Base-by-base conservation (phyloP, 2,797 vertebrate species). In the Scolopax rusticola region DNA sequence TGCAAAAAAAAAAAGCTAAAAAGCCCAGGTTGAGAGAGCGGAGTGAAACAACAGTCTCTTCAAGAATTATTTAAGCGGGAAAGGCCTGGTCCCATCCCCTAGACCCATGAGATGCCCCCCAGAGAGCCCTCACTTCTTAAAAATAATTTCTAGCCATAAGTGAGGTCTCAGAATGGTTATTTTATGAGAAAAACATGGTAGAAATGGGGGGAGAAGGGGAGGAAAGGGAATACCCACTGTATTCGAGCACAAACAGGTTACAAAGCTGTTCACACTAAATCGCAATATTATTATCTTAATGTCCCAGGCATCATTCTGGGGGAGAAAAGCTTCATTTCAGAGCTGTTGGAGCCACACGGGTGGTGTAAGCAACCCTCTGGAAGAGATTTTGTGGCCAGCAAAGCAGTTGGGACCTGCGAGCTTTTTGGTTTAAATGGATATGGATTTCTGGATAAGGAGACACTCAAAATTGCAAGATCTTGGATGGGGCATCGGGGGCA, bases 121-220 rank as follows among this genome's bases (percentile, higher is more conserved):
- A 28, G 61, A 93, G 78, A 89, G 40, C 28, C 18, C 65, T 94
- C 8, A 0, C 5, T 91, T 70, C 61, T 93, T 83, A 73, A 90
- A 93, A 94, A 69, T 85, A 43, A 71, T 96, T 89, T 88, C 65
- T 91, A 80, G 94, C 65, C 19, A 47, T 81, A 84, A 87, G 48
- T 82, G 92, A 92, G 65, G 43, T 92, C 96, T 92, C 74, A 38
- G 69, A 90, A 87, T 9, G 4, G 61, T 92, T 87, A 41, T 74
- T 95, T 85, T 77, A 50, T 43, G 38, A 38, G 18, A 61, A 90
- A 95, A 92, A 64, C 12, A 11, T 64, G 81, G 41, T 63, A 38
- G 68, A 76, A 91, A 63, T 75, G 7, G 33, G 33, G 33, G 33
- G 33, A 33, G 27, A 1, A 16, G 19, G 1, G 48, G 0, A 7